A percentile compares a stretch with the other conserved stretches of the same genome.
phyloP scores from a whole-genome alignment of 2,797 vertebrate genomes.

The Crenuchus spilurus region DNA sequence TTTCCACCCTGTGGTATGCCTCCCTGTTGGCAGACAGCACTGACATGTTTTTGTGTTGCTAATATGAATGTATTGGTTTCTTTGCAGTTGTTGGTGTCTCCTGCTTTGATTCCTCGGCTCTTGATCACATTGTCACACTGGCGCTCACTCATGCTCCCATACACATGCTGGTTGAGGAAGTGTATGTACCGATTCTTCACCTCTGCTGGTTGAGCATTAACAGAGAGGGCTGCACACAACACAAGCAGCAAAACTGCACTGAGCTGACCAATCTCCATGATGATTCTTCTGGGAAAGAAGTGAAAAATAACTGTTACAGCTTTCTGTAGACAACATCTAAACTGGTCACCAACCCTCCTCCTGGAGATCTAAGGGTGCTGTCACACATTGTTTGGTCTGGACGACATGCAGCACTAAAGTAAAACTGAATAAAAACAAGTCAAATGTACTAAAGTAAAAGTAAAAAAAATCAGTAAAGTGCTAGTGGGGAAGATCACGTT shows the following conservation, averaged over 20 bases:
- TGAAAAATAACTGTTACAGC: no score
- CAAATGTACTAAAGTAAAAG: neutral
- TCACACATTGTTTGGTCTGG: no score
- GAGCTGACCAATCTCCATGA: constrained; percentile 21
- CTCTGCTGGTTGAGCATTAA: constrained; percentile 35
- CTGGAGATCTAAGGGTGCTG: no score
- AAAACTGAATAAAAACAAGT: neutral
- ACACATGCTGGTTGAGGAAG: constrained; percentile 48
- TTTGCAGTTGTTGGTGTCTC: constrained; percentile 49
- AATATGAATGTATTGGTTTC: constrained; percentile 47
- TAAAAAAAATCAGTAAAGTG: neutral
- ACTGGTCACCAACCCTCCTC: no score
- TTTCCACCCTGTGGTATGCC: constrained; percentile 1
- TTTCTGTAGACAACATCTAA: no score
- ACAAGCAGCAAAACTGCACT: constrained; percentile 31
- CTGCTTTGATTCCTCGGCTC: constrained; percentile 11
- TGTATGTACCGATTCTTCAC: constrained; percentile 17
- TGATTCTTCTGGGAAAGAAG: neutral
- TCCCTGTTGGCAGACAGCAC: constrained; percentile 15
- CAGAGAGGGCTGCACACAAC: constrained; percentile 1
- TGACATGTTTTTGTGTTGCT: constrained; percentile 11
- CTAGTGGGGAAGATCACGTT: neutral
- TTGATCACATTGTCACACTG: constrained; percentile 35
- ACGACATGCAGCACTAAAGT: no score
- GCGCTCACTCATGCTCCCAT: constrained; percentile 8